Conservation (phyloP, 2,113 vertebrate genomes). For the Lethenteron camtschaticum region DNA sequence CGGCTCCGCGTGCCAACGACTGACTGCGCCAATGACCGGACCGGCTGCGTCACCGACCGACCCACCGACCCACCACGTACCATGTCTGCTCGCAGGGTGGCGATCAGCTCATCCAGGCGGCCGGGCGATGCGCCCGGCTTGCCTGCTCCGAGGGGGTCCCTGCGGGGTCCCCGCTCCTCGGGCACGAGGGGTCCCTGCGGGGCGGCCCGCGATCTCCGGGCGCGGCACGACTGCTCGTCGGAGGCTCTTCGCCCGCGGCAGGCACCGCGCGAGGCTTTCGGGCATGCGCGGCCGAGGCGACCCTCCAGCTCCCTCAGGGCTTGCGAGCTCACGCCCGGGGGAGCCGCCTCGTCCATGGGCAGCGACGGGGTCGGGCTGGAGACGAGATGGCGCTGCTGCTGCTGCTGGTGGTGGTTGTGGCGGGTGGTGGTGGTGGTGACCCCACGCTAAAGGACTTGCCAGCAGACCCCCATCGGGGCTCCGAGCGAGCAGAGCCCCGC, state of each 20-base stretch:
- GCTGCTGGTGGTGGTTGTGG: neutral
- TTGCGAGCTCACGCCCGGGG: neutral
- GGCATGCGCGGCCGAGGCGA: conserved; percentile 2
- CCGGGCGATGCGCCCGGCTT: neutral
- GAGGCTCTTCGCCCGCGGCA: neutral
- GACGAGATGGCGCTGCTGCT: neutral
- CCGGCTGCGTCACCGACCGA: too few species aligned
- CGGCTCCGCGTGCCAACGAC: too few species aligned
- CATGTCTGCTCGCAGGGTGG: too few species aligned
- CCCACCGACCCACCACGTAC: too few species aligned
- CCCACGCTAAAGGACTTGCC: neutral
- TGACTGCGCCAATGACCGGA: too few species aligned
- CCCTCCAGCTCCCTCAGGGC: neutral
- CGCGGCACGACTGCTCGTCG: neutral
- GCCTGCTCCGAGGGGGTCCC: neutral
- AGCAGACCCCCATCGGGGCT: neutral
- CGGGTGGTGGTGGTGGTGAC: neutral
- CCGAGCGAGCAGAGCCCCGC: neutral
- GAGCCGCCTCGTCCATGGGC: neutral
- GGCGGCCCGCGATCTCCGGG: neutral
- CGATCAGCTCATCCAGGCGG: neutral
- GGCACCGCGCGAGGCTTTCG: conserved; percentile 2
- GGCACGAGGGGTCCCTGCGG: neutral
- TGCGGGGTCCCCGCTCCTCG: neutral
- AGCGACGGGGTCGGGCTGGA: neutral